Evolutionary conservation across 1,140 invertebrate genomes (phyloP), one percentile per base, ranked within the genome.

Genomic region (Aricia agestis): DNA sequence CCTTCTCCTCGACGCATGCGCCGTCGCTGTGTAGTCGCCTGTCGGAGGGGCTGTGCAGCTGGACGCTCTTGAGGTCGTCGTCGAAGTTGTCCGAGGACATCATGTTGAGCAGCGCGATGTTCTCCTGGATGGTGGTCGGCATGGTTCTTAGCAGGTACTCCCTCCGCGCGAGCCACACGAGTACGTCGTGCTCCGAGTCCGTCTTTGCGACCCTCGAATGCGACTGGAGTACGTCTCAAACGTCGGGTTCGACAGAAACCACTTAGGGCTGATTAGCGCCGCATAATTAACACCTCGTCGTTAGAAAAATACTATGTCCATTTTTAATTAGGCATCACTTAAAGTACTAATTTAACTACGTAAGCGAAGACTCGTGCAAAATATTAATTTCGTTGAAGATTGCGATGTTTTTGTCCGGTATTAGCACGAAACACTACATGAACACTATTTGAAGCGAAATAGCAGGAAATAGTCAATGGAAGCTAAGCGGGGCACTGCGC

Each of bases 11-110:
- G 73, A 93, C 92, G 84, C 93, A 93, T 86, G 95, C 93, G 88
- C 94, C 93, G 95, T 95, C 95, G 94, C 97, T 97, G 82, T 93
- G 93, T 74, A 94, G 93, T 77, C 93, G 93, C 82, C 94, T 92
- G 68, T 94, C 95, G 41, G 95, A 93, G 36, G 96, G 95, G 85
- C 96, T 97, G 91, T 97, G 96, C 72, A 98, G 93, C 87, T 98
- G 96, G 83, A 99, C 97, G 83, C 96, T 97, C 84, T 97, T 97
- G 85, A 99, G 92, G 92, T 99, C 97, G 86, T 98, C 97, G 86
- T 98, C 97, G 94, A 98, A 95, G 76, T 90, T 88, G 92, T 99
- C 97, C 81, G 97, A 96, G 79, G 96, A 96, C 95, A 97, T 97
- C 88, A 91, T 91, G 71, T 90, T 90, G 9, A 91, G 76, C 13